These are phyloP conservation scores for Neria commutata DNA, from an alignment of 2,888 invertebrate genomes.

Conservation along the genomic window DNA sequence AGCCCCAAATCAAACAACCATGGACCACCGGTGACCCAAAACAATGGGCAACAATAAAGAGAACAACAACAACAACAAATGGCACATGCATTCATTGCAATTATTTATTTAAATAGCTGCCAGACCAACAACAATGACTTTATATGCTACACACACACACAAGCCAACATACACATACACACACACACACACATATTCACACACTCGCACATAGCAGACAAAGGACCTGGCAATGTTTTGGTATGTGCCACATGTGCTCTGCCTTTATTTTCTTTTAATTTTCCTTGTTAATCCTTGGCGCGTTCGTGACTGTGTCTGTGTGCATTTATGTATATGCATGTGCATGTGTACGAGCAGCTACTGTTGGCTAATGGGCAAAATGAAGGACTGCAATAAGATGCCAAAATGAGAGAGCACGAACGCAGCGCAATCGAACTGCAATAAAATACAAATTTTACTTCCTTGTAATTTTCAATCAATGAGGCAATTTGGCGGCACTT, in stretches of 20 bases:
- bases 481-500: too few species aligned
- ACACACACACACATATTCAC: conserved; percentile 1
- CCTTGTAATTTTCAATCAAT: too few species aligned
- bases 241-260: background rate
- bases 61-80: background rate
- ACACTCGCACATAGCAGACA: background rate
- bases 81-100: background rate
- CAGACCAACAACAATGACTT: background rate
- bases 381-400: too few species aligned
- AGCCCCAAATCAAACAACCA: background rate
- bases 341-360: too few species aligned
- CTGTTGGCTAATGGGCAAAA: too few species aligned
- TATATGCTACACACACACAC: conserved; percentile 6
- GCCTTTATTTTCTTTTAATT: background rate
- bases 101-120: conserved; percentile 3
- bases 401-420: too few species aligned
- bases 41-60: background rate
- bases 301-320: too few species aligned
- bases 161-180: background rate
- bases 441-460: too few species aligned
- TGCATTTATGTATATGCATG: too few species aligned
- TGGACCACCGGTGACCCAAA: background rate
- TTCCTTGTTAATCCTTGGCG: too few species aligned
- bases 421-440: too few species aligned
- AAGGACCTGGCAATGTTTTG: background rate